Base-by-base conservation (phyloP, 2,113 vertebrate species). In the Antechinus flavipes region DNA sequence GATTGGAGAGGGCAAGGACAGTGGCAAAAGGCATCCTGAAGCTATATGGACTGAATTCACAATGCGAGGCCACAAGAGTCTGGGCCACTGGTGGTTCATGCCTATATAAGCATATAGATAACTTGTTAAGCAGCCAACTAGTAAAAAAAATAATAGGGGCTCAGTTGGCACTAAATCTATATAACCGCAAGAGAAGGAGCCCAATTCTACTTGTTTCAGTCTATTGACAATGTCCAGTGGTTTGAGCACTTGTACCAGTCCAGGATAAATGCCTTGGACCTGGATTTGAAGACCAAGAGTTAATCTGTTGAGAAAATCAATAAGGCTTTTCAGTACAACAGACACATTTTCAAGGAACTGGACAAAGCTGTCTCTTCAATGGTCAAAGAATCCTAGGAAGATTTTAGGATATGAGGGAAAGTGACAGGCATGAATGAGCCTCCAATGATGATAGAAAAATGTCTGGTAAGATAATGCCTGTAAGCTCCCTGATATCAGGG, bases 191-290 rank as follows among this genome's bases (percentile, higher is more conserved):
- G 99, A 35, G 99, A 99, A 52, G 99, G 99, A 22, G 98, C 99
- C 94, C 99, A 99, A 1, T 99, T 99, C 98, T 99, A 99, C 30
- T 54, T 98, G 90, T 99, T 99, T 61, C 99, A 99, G 89, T 99
- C 98, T 93, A 98, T 99, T 97, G 98, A 99, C 94, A 99, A 98
- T 0, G 98, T 99, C 2, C 99, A 99, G 97, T 98, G 99, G 76
- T 99, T 99, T 98, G 99, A 99, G 97, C 99, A 99, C 98, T 98
- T 99, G 76, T 99, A 99, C 98, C 98, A 99, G 47, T 99, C 99
- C 47, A 99, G 99, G 53, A 99, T 99, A 99, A 99, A 99, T 0
- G 99, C 99, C 92, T 98, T 99, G 93, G 99, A 99, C 26, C 97
- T 99, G 96, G 98, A 99, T 96, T 76, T 90, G 96, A 97, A 98